Conservation (phyloP, 2,113 vertebrate genomes). For the Neotragus moschatus region DNA sequence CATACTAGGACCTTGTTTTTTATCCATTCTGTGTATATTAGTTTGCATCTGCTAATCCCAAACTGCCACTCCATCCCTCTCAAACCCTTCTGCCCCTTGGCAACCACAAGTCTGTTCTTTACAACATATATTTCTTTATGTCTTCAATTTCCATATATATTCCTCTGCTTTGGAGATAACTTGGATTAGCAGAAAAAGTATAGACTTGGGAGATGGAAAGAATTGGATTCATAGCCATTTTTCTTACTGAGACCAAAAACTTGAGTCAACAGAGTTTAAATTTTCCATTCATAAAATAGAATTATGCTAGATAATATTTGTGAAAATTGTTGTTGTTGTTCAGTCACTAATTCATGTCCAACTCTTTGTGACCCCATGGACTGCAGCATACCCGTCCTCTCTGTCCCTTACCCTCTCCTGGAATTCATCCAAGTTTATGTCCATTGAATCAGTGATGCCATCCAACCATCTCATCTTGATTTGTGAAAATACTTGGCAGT, state of each 20-base stretch:
- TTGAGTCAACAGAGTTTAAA: neutral
- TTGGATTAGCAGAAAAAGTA: neutral
- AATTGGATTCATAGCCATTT: neutral
- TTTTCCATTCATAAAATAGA: neutral
- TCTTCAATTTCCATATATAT: neutral
- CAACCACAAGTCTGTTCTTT: neutral
- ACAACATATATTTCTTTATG: neutral
- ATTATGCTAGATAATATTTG: neutral
- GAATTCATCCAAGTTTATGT: neutral
- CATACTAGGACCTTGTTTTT: neutral
- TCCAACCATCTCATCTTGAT: neutral
- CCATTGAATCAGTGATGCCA: neutral
- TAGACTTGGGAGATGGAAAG: neutral
- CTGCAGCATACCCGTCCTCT: neutral
- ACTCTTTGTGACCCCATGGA: neutral
- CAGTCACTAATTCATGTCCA: neutral
- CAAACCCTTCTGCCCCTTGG: neutral
- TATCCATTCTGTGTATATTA: neutral
- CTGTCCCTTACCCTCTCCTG: neutral
- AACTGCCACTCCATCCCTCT: neutral
- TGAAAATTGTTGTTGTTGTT: neutral
- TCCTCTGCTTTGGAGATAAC: neutral
- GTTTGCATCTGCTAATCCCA: neutral
- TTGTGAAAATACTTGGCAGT: neutral
- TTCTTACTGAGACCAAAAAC: neutral